Base-by-base conservation (phyloP, 2,888 invertebrate species). In the Syrphus vitripennis region DNA sequence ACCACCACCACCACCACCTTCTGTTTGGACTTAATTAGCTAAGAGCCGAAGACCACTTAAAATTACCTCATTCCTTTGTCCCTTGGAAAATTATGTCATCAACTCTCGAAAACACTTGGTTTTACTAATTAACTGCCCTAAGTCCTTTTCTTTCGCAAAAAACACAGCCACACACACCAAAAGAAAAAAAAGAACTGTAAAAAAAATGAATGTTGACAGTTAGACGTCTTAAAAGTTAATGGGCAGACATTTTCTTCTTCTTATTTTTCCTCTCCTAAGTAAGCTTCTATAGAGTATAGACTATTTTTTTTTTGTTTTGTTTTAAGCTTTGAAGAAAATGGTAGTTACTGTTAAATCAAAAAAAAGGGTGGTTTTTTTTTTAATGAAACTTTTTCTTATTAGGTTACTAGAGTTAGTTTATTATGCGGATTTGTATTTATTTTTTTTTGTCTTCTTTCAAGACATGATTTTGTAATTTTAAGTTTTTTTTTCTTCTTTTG, bases 101-200 rank as follows among this genome's bases (percentile, higher is more conserved):
- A 78, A 59, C 50, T 50, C 26, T 59, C 55, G 40, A 61, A 61
- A 71, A 65, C 34, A 55, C 59, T 75, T 67, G 50, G 50, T 40
- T 78, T 72, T 67, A 65, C 72, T 83, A 78, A 83, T 83, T 83
- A 78, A 69, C 82, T 83, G 78, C 71, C 78, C 72, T 53, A 53
- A 67, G 72, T 59, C 72, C 42, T 48, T n/a, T n/a, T 29, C 61
- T 67, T 67, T 78, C 6, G 24, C 67, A 77, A 55, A 12, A 69
- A 12, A 31, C 16, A 45, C 4, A 31, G n/a, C n/a, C 16, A 29
- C 29, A 16, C 29, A 55, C 14, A 59, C 16, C 21, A 6, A 21
- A 4, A 57, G 9, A 57, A 31, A 16, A 16, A 45, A 29, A 29
- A 19, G 4, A n/a, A n/a, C n/a, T 24, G n/a, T 24, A 42, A 45